Evolutionary conservation across 2,113 vertebrate species (phyloP).

Genomic region (Aramus guarauna): DNA sequence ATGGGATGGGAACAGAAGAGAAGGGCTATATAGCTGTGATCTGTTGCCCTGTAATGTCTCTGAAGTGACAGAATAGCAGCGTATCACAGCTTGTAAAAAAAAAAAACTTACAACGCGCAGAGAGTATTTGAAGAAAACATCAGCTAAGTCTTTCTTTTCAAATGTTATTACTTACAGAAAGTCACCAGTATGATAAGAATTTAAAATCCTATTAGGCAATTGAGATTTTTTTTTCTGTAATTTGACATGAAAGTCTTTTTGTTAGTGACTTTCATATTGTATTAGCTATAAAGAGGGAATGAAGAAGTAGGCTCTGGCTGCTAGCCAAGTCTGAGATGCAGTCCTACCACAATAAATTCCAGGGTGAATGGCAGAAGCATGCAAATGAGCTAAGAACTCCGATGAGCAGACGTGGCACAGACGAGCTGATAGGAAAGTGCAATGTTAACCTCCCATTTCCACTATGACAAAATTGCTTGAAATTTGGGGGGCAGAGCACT

Average conservation of each 20-base stretch:
- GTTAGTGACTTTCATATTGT: constrained; percentile 59
- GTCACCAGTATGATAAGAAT: constrained; percentile 47
- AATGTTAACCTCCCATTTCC: not conserved
- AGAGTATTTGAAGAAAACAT: constrained; percentile 23
- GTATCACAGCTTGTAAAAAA: not conserved
- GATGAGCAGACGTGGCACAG: not conserved
- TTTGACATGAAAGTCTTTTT: constrained; percentile 62
- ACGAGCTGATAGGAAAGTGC: not conserved
- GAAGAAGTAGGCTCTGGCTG: constrained; percentile 27
- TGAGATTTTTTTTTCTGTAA: constrained; percentile 36
- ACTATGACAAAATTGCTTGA: not conserved
- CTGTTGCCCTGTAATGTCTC: not conserved
- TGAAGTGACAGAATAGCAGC: not conserved
- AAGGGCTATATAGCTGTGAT: not conserved
- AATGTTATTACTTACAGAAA: constrained; percentile 41
- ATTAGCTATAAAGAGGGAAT: constrained; percentile 35
- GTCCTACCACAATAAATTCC: constrained; percentile 10
- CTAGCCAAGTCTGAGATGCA: constrained; percentile 2
- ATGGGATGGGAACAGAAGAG: not conserved
- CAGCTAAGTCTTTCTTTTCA: constrained; percentile 35
- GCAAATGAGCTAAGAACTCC: not conserved
- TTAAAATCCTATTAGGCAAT: constrained; percentile 60
- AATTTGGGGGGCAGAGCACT: not conserved
- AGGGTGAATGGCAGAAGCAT: constrained; percentile 13
- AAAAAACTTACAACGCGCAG: not conserved